These are phyloP conservation scores for Lepetodrilus schrolli DNA, from an alignment of 2,888 invertebrate species.

Conservation along the genomic window DNA sequence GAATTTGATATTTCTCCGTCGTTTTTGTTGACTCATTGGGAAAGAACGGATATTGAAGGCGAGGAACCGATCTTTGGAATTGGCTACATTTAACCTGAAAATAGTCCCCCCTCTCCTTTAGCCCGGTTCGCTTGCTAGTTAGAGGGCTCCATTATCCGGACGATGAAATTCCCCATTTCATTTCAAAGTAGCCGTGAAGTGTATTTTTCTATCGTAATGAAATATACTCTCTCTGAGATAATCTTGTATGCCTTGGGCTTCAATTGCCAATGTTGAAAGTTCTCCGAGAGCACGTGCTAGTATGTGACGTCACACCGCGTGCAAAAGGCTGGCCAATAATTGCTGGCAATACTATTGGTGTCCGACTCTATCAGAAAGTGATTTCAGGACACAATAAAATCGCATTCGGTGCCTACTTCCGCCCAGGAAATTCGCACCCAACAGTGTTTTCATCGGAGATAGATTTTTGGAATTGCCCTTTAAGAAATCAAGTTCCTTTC, in stretches of 20 bases:
- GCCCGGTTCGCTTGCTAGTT: background rate
- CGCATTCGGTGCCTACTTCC: conserved; percentile 10
- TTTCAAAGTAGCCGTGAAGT: conserved; percentile 42
- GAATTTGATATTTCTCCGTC: conserved; percentile 32
- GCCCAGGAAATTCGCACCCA: conserved; percentile 8
- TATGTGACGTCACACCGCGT: conserved; percentile 13
- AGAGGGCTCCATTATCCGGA: conserved; percentile 33
- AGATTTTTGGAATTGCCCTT: conserved; percentile 21
- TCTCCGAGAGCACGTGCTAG: conserved; percentile 2
- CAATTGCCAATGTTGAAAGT: background rate
- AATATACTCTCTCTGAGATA: conserved; percentile 35
- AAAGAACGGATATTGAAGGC: conserved; percentile 32
- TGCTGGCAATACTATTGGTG: background rate
- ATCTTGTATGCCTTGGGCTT: conserved; percentile 18
- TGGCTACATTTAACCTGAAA: conserved; percentile 42
- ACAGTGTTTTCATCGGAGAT: conserved; percentile 22
- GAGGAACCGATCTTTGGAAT: conserved; percentile 34
- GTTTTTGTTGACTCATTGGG: conserved; percentile 39
- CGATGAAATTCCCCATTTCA: conserved; percentile 43
- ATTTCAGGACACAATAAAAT: conserved; percentile 14
- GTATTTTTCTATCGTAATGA: conserved; percentile 46
- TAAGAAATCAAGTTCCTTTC: conserved; percentile 20
- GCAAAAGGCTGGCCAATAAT: background rate
- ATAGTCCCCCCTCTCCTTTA: conserved; percentile 31
- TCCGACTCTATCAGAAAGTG: background rate